Base-by-base conservation (phyloP, 1,140 invertebrate genomes). In the Triops cancriformis region DNA sequence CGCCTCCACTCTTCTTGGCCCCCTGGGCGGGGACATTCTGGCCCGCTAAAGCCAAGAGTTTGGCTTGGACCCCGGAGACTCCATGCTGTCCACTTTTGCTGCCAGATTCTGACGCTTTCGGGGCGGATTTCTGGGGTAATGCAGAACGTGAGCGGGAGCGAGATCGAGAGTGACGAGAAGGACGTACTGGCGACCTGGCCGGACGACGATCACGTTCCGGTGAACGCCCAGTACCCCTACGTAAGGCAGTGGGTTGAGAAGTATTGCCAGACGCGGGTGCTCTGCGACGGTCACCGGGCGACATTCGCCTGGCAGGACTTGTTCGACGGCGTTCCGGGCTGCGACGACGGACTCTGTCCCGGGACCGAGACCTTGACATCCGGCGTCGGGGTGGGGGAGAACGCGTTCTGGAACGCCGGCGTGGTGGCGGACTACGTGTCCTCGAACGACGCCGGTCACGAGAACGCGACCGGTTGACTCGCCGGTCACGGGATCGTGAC, bases 381-480 rank as follows among this genome's bases (percentile, higher is more conserved):
- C 51, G 51, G 2, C 51, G 51, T n/a, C 51, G 9, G 0, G 51
- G 51, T 12, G 51, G 51, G 6, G 51, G 51, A 18, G 51, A 64
- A 18, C 51, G 80, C 23, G 81, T 81, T 31, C 81, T 80, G 28
- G 82, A 81, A 12, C 81, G 2, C 79, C 80, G 77, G 80, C 77
- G 23, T 79, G 84, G 79, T 75, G 77, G 79, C 18, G 80, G 72
- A 80, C 73, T 23, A 80, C 78, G 81, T 80, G 83, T 73, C 80
- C 82, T 79, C 0, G 83, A 82, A 18, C 82, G 83, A 2, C 82
- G 83, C 28, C 83, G 82, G 0, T 83, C 83, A 42, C 80, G 79
- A 1, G 84, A 85, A 26, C 84, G 83, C 12, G 78, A 78, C 14
- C 78, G 74, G 12, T 43, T 75, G 75, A 83, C 76, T 81, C 79